A percentile compares a stretch with the other conserved stretches of the same genome.
These are phyloP conservation scores for Perognathus longimembris DNA, from an alignment of 2,113 vertebrate species.

Conservation along the genomic window DNA sequence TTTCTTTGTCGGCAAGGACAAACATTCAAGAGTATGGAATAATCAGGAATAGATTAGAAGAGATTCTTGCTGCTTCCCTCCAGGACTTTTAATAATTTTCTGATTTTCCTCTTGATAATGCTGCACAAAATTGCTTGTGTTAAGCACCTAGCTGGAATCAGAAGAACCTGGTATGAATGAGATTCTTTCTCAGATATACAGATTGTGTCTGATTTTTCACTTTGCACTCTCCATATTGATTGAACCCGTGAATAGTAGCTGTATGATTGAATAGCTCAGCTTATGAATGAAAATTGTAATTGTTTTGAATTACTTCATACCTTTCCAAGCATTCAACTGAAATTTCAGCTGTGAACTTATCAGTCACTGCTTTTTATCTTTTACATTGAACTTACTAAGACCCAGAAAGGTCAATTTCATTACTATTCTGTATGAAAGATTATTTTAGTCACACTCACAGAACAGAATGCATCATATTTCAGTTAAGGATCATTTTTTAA, in stretches of 20 bases:
- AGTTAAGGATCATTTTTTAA: neutral
- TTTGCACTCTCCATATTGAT: neutral
- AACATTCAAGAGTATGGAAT: neutral
- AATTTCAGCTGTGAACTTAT: neutral
- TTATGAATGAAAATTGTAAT: neutral
- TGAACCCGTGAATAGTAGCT: neutral
- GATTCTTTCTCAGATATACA: neutral
- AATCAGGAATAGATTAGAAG: constrained; percentile 5
- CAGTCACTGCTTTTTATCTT: neutral
- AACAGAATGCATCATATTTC: constrained; percentile 1
- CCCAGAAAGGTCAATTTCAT: constrained; percentile 5
- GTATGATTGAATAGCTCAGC: neutral
- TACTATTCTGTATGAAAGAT: neutral
- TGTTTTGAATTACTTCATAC: constrained; percentile 6
- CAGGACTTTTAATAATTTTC: constrained; percentile 28
- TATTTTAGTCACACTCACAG: neutral
- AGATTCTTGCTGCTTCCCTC: neutral
- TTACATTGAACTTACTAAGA: neutral
- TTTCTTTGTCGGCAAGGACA: constrained; percentile 4
- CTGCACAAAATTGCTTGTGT: neutral
- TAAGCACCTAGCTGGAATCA: neutral
- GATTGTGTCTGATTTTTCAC: neutral
- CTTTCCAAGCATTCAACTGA: constrained; percentile 23
- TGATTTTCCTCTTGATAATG: constrained; percentile 31
- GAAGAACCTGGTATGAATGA: constrained; percentile 17